Evolutionary conservation across 2,888 invertebrate genomes (phyloP).

Genomic region (Tyria jacobaeae): DNA sequence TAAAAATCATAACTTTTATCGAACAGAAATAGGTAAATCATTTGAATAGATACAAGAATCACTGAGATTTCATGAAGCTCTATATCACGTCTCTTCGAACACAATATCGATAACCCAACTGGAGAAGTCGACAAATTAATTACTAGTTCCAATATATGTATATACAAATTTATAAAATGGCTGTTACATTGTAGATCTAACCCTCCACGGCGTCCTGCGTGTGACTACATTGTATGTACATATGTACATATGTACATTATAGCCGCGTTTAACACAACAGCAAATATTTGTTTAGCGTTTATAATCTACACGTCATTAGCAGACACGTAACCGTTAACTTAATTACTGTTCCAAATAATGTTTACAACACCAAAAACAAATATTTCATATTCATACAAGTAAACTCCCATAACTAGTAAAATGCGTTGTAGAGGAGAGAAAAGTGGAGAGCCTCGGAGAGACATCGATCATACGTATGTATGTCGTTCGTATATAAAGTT

Average conservation of each 20-base stretch:
- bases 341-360: constrained; percentile 23
- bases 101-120: constrained; percentile 26
- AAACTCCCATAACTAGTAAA: too few species aligned
- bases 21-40: not conserved
- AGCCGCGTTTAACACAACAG: not conserved
- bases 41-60: not conserved
- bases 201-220: not conserved
- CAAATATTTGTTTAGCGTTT: constrained; percentile 37
- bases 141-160: constrained; percentile 39
- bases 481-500: too few species aligned
- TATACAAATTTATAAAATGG: constrained; percentile 22
- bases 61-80: too few species aligned
- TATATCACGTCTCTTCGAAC: not conserved
- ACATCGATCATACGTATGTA: too few species aligned
- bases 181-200: constrained; percentile 18
- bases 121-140: constrained; percentile 44
- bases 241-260: constrained; percentile 8
- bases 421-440: too few species aligned
- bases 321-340: constrained; percentile 34
- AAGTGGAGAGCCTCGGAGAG: too few species aligned
- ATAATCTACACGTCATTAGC: constrained; percentile 37
- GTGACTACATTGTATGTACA: not conserved
- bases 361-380: constrained; percentile 5
- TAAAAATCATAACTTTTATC: too few species aligned
- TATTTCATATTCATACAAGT: not conserved